Base-by-base conservation (phyloP, 2,888 invertebrate genomes). In the Allacma fusca region DNA sequence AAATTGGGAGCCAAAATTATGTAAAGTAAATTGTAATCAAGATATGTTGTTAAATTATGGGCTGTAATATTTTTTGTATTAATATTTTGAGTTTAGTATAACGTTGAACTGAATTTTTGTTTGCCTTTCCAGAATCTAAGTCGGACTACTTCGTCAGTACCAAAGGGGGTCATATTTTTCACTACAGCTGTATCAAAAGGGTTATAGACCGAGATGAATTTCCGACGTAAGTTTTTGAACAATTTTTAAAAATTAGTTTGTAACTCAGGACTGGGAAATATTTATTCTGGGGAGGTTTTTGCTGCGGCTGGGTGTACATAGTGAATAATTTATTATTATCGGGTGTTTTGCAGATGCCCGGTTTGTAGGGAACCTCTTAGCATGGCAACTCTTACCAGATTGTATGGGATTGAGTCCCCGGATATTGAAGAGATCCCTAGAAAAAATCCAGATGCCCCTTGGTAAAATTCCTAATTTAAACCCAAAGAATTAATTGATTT, bases 61-160 rank as follows among this genome's bases (percentile, higher is more conserved):
- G n/a, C n/a, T n/a, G n/a, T n/a, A n/a, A 74, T 26, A 23, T 26
- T 34, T 24, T 28, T 73, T 62, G n/a, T 7, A 13, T 59, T 21
- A 59, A 40, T 40, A 9, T 40, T 40, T 40, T 40, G 40, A 40
- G 13, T 40, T 40, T 13, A 40, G 13, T 40, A 9, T 40, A 40
- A 40, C n/a, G n/a, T n/a, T n/a, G n/a, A n/a, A n/a, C n/a, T n/a
- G 9, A 28, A 28, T 70, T 16, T 26, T 44, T 50, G 13, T 19
- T 44, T 81, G 78, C n/a, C n/a, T n/a, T n/a, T n/a, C n/a, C 79
- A 57, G 80, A 80, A 34, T 76, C 80, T 0, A 50, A 69, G 1
- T 59, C 78, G 0, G 83, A 83, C 62, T 80, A 82, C 59, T 82
- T 83, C 75, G 81, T 82, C 24, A 81, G 80, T 13, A 83, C 83